Evolutionary conservation across 2,797 vertebrate species (phyloP).

Genomic region (Tadarida brasiliensis): DNA sequence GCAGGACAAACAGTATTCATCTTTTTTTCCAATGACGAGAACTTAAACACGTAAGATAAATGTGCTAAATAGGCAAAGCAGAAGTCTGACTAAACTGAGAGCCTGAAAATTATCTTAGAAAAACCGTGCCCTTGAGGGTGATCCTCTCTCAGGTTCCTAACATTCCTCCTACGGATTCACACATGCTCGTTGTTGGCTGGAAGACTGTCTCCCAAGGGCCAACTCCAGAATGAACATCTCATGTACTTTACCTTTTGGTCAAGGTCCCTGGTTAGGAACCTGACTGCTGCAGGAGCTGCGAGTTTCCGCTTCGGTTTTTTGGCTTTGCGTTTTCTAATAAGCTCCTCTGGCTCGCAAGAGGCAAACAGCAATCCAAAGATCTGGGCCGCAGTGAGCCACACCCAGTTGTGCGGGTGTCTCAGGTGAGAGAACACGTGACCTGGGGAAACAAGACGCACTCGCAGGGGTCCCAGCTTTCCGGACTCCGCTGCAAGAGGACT

Average conservation of each 20-base stretch:
- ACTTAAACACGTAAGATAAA: not conserved
- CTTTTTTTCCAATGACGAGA: not conserved
- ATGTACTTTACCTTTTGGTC: slow-evolving; percentile 93
- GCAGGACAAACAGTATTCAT: not conserved
- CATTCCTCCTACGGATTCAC: not conserved
- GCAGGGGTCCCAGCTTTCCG: not conserved
- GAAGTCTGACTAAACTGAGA: not conserved
- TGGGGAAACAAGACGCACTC: slow-evolving; percentile 70
- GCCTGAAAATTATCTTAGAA: not conserved
- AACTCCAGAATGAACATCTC: too few relatives aligned
- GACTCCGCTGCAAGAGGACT: not conserved
- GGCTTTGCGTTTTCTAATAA: slow-evolving; percentile 89
- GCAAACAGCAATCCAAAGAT: slow-evolving; percentile 97
- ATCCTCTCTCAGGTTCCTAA: not conserved
- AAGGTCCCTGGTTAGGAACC: slow-evolving; percentile 90
- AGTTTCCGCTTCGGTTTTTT: slow-evolving; percentile 78
- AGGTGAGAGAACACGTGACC: slow-evolving; percentile 94
- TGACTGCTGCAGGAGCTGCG: slow-evolving; percentile 81
- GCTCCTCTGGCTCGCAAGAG: slow-evolving; percentile 92
- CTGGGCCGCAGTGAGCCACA: slow-evolving; percentile 97
- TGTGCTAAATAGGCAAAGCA: not conserved
- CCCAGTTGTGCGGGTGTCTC: slow-evolving; percentile 96
- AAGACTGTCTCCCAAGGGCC: not conserved
- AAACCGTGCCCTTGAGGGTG: not conserved
- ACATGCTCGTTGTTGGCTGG: not conserved